Conservation (phyloP, 2,888 invertebrate genomes). For the Calliphora vomitoria region DNA sequence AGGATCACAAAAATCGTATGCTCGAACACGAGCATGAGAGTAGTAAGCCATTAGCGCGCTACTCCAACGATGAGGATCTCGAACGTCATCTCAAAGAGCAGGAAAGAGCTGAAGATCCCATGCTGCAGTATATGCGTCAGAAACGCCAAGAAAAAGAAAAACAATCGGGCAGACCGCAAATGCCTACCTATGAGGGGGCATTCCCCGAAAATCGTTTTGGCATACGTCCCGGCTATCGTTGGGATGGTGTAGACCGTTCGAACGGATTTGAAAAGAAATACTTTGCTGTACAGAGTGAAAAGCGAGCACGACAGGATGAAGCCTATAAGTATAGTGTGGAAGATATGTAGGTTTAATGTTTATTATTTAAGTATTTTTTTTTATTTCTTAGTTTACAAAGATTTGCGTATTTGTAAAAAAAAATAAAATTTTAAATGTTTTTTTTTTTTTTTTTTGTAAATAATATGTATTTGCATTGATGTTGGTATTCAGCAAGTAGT, state of each 20-base stretch:
- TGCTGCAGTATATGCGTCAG: slow-evolving; percentile 93
- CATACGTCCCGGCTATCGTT: slow-evolving; percentile 96
- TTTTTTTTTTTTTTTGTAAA: too few species aligned
- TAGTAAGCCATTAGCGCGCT: slow-evolving; percentile 95
- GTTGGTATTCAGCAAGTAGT: too few species aligned
- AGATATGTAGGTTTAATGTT: slow-evolving; percentile 88
- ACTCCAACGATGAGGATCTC: slow-evolving; percentile 94
- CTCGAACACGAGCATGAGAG: slow-evolving; percentile 93
- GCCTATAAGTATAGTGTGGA: slow-evolving; percentile 97
- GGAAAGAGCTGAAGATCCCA: slow-evolving; percentile 95
- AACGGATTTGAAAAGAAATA: slow-evolving; percentile 97
- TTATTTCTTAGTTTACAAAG: slow-evolving; percentile 2
- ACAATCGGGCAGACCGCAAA: slow-evolving; percentile 86
- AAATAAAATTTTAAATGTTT: too few species aligned
- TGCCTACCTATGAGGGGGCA: slow-evolving; percentile 92
- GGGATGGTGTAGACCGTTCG: slow-evolving; percentile 99
- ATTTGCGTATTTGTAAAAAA: background rate
- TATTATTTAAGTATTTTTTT: background rate
- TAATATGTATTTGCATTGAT: too few species aligned
- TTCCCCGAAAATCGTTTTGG: slow-evolving; percentile 96
- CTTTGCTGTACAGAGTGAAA: slow-evolving; percentile 91
- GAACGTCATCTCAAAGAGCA: slow-evolving; percentile 90
- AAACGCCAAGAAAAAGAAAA: slow-evolving; percentile 85
- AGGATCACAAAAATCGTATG: slow-evolving; percentile 89
- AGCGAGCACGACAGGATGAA: slow-evolving; percentile 91